These are phyloP conservation scores for Camelus bactrianus DNA, from an alignment of 2,113 vertebrate species.

Conservation along the genomic window DNA sequence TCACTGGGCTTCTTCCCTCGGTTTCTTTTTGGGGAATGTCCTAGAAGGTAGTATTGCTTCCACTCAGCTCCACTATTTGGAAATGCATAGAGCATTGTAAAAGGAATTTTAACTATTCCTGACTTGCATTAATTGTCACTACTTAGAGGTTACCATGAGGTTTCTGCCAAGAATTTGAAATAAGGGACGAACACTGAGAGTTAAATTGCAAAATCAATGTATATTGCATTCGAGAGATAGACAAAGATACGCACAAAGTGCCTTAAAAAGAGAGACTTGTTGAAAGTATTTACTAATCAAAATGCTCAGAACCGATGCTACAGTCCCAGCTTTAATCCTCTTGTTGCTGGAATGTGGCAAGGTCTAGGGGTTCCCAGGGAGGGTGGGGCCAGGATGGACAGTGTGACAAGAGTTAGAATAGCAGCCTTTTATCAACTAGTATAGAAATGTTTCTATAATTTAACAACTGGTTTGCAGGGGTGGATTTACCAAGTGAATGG, in stretches of 20 bases:
- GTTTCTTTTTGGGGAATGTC: not conserved
- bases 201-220: not conserved
- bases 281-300: not conserved
- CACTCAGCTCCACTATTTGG: not conserved
- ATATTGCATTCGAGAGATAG: not conserved
- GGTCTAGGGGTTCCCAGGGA: not conserved
- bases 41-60: not conserved
- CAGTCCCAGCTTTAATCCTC: not conserved
- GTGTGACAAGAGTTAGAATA: not conserved
- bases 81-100: not conserved
- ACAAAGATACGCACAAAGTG: not conserved
- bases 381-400: not conserved
- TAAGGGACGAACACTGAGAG: not conserved
- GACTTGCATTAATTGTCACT: not conserved
- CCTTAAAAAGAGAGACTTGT: not conserved
- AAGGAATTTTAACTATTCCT: not conserved
- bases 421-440: not conserved
- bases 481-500: not conserved
- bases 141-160: not conserved
- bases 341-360: not conserved
- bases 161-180: conserved; percentile 2
- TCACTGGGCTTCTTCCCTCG: not conserved
- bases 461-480: not conserved
- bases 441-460: not conserved
- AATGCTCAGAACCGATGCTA: not conserved